A percentile compares a stretch with the other conserved stretches of the same genome.
Conservation (phyloP, 2,888 invertebrate species). For the Phaonia tiefii region DNA sequence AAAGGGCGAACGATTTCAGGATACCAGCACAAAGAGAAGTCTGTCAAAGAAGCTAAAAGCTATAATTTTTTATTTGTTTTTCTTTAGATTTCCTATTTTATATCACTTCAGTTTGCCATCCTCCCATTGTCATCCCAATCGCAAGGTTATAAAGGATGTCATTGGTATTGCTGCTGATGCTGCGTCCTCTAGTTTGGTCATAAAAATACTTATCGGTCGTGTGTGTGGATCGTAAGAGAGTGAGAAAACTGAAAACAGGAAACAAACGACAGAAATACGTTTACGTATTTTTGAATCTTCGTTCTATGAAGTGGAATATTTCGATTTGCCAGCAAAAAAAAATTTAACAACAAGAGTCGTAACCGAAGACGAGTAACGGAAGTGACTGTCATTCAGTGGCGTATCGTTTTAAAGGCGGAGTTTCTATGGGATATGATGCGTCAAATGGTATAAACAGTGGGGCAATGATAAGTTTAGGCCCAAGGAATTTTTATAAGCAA, state of each 20-base stretch:
- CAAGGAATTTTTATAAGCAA: no score
- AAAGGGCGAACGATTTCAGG: no score
- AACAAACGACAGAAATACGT: constrained; percentile 28
- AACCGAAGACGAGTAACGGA: constrained; percentile 56
- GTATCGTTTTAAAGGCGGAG: constrained; percentile 38
- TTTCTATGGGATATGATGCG: constrained; percentile 2
- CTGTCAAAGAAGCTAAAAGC: constrained; percentile 28
- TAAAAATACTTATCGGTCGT: constrained; percentile 60
- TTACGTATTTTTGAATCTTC: constrained; percentile 27
- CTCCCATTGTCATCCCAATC: not conserved
- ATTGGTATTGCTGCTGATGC: not conserved
- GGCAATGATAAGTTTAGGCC: constrained; percentile 18
- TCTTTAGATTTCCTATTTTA: constrained; percentile 14
- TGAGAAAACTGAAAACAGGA: constrained; percentile 29
- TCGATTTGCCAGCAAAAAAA: constrained; percentile 28
- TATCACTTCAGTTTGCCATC: constrained; percentile 9
- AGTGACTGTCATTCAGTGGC: constrained; percentile 60
- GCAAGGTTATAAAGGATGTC: not conserved
- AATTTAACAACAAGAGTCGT: constrained; percentile 34
- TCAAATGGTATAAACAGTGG: not conserved
- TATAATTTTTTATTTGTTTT: constrained; percentile 41
- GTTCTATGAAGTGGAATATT: constrained; percentile 34
- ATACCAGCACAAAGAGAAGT: not conserved
- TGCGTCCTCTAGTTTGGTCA: constrained; percentile 49
- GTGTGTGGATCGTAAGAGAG: constrained; percentile 40